Percentiles rank a stretch among this genome's conserved stretches.
Evolutionary conservation across 2,797 vertebrate genomes (phyloP).

Genomic region (Decapterus maruadsi): DNA sequence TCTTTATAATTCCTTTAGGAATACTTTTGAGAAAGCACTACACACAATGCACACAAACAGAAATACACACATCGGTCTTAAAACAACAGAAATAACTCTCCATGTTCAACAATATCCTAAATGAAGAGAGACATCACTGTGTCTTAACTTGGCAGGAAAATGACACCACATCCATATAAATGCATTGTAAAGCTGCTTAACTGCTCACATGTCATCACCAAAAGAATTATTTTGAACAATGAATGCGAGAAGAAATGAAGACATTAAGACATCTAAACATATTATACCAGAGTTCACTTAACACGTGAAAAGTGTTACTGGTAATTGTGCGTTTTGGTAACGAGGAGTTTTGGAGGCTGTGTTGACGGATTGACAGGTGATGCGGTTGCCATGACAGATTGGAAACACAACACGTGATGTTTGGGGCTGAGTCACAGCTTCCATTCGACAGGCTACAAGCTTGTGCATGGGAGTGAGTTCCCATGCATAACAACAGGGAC

Average conservation of each 20-base stretch:
- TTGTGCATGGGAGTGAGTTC: too few species aligned
- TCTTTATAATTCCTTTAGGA: neutral
- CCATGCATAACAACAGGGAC: slow-evolving; percentile 3
- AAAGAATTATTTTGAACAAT: neutral
- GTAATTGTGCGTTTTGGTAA: neutral
- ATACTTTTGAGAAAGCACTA: neutral
- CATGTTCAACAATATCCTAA: neutral
- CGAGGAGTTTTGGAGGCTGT: neutral
- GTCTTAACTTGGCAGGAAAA: neutral
- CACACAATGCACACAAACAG: neutral
- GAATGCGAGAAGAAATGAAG: neutral
- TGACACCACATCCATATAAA: neutral
- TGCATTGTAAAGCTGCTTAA: neutral
- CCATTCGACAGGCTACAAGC: neutral
- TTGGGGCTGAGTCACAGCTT: slow-evolving; percentile 35
- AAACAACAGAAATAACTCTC: neutral
- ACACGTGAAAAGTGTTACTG: neutral
- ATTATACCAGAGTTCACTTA: neutral
- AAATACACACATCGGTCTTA: neutral
- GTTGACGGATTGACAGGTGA: slow-evolving; percentile 14
- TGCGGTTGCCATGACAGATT: slow-evolving; percentile 18
- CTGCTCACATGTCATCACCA: neutral
- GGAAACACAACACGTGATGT: slow-evolving; percentile 24
- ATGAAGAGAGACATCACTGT: neutral
- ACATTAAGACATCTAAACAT: neutral